A percentile compares a stretch with the other conserved stretches of the same genome.
These are phyloP conservation scores for Aspidiotus rigidus DNA, from an alignment of 2,888 invertebrate species.

Conservation along the genomic window DNA sequence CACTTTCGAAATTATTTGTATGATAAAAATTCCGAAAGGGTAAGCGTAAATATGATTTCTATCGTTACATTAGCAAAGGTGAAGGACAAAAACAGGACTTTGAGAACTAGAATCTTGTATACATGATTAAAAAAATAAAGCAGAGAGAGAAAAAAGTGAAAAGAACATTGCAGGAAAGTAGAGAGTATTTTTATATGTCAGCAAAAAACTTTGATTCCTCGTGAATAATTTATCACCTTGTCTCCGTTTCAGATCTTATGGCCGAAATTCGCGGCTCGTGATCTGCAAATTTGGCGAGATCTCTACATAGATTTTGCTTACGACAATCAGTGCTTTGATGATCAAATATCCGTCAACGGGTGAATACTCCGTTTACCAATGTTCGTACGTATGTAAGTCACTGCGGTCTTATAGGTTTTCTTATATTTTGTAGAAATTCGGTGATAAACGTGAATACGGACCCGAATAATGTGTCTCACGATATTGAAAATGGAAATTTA, in stretches of 20 bases:
- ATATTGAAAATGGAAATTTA: slow-evolving; percentile 23
- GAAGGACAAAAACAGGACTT: no score
- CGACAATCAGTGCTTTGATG: slow-evolving; percentile 37
- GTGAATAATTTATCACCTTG: no score
- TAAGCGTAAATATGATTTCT: slow-evolving; percentile 39
- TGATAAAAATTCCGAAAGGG: slow-evolving; percentile 49
- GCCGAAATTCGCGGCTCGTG: slow-evolving; percentile 75
- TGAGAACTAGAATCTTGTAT: no score
- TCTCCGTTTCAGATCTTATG: slow-evolving; percentile 59
- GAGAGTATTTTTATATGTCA: no score
- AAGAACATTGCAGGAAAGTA: no score
- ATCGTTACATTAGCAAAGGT: not conserved
- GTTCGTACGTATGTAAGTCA: slow-evolving; percentile 26
- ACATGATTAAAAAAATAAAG: no score
- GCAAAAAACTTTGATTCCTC: no score
- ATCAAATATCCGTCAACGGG: not conserved
- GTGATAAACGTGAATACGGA: slow-evolving; percentile 1
- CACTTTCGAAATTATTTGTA: slow-evolving; percentile 83
- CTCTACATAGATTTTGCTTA: slow-evolving; percentile 59
- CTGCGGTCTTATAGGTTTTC: not conserved
- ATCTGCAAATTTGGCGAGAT: slow-evolving; percentile 73
- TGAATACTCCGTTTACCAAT: slow-evolving; percentile 18
- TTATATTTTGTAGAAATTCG: not conserved
- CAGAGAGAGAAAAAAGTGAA: no score
- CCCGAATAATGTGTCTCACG: not conserved